These are phyloP conservation scores for Eupithecia dodoneata DNA, from an alignment of 2,888 invertebrate species.

Conservation along the genomic window DNA sequence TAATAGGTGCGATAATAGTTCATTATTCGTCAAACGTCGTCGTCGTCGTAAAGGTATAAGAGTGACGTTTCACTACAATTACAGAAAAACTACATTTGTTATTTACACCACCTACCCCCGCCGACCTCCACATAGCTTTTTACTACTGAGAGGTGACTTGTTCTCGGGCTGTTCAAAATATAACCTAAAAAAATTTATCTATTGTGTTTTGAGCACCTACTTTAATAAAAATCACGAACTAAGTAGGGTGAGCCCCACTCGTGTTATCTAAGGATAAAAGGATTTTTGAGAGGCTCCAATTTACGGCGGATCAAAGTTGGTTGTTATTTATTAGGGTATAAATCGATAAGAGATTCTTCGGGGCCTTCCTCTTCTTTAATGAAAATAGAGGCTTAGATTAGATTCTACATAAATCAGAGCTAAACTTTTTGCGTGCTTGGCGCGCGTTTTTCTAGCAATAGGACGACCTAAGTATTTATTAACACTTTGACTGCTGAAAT, in stretches of 20 bases:
- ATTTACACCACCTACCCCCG: not conserved
- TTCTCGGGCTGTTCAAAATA: not conserved
- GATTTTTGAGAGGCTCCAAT: conserved; percentile 59
- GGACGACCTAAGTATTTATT: too few relatives aligned
- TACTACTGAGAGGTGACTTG: not conserved
- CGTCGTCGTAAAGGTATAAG: too few relatives aligned
- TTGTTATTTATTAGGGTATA: conserved; percentile 64
- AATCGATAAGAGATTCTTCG: conserved; percentile 55
- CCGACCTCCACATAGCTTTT: not conserved
- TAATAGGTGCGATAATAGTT: too few relatives aligned
- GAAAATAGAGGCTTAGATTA: conserved; percentile 33
- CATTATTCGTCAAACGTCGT: too few relatives aligned
- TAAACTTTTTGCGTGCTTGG: not conserved
- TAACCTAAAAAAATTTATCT: not conserved
- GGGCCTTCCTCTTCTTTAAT: conserved; percentile 48
- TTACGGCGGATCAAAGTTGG: conserved; percentile 66
- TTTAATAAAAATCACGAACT: conserved; percentile 11
- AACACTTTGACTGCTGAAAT: too few relatives aligned
- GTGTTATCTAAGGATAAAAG: conserved; percentile 38
- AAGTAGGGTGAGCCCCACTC: conserved; percentile 2
- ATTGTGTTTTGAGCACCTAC: not conserved
- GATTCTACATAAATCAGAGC: not conserved
- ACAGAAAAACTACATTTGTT: not conserved
- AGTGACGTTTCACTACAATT: too few relatives aligned
- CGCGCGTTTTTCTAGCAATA: not conserved